phyloP scores from a whole-genome alignment of 2,797 vertebrate species.

The Chelonia mydas region DNA sequence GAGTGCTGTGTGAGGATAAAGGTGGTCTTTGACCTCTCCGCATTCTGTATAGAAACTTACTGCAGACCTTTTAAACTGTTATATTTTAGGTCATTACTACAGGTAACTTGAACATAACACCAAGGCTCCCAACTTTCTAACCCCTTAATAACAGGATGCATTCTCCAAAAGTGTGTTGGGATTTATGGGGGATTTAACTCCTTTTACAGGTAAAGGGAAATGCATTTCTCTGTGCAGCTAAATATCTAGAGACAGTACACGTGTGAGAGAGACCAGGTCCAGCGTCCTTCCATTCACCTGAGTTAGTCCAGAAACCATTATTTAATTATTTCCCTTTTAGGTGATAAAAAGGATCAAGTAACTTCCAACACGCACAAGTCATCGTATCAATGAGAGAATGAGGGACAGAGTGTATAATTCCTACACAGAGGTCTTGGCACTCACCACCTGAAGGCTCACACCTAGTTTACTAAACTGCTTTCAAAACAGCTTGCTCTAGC shows the following conservation, averaged over 20 bases:
- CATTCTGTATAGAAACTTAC: not conserved
- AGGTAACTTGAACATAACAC: not conserved
- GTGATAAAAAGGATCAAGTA: not conserved
- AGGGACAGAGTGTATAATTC: not conserved
- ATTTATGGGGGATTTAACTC: not conserved
- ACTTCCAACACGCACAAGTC: slow-evolving; percentile 3
- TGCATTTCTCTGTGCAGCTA: not conserved
- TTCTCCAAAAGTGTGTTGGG: not conserved
- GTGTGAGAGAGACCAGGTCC: not conserved
- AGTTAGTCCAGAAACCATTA: slow-evolving; percentile 5
- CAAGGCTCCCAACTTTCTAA: not conserved
- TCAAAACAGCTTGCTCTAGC: not conserved
- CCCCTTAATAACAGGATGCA: slow-evolving; percentile 6
- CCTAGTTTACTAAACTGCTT: not conserved
- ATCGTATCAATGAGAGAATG: not conserved
- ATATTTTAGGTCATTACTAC: not conserved
- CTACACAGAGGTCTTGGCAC: not conserved
- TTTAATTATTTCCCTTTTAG: slow-evolving; percentile 5
- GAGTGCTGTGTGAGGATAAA: not conserved
- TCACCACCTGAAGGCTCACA: accelerated
- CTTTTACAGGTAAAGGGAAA: slow-evolving; percentile 12
- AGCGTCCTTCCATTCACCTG: not conserved
- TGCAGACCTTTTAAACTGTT: not conserved
- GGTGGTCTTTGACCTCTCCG: not conserved
- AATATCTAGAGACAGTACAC: not conserved